Conservation (phyloP, 53 echinoderm and acorn worm genomes). For the Crossaster papposus region DNA sequence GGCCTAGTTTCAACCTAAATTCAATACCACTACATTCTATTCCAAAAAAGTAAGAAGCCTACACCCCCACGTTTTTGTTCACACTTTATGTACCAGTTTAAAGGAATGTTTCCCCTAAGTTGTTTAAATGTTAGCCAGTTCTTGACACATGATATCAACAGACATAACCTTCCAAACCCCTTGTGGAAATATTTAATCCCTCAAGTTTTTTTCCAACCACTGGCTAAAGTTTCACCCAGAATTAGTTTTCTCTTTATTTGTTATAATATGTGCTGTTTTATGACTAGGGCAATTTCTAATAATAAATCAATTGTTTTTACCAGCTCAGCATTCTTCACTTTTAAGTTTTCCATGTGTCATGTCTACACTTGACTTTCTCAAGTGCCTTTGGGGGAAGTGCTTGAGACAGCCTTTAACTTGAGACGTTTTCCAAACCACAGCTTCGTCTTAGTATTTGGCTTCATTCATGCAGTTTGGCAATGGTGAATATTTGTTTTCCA, state of each 20-base stretch:
- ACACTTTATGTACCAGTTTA: background rate
- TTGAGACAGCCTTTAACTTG: slow-evolving; percentile 6
- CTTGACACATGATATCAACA: slow-evolving; percentile 18
- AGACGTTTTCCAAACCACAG: too few relatives aligned
- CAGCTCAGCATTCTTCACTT: background rate
- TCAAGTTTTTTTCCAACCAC: background rate
- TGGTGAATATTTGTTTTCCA: too few relatives aligned
- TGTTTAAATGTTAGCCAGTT: slow-evolving; percentile 24
- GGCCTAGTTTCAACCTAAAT: too few relatives aligned
- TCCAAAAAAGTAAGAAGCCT: too few relatives aligned
- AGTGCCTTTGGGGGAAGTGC: slow-evolving; percentile 17
- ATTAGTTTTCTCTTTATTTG: background rate
- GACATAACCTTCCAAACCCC: background rate
- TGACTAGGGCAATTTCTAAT: slow-evolving; percentile 9
- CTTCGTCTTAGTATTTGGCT: too few relatives aligned
- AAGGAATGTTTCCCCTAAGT: slow-evolving; percentile 22
- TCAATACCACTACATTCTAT: too few relatives aligned
- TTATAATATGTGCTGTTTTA: background rate
- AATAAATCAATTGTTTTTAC: slow-evolving; percentile 43
- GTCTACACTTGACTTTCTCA: slow-evolving; percentile 43
- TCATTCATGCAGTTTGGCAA: too few relatives aligned
- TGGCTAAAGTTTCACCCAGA: background rate
- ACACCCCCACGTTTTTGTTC: background rate
- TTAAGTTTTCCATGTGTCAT: slow-evolving; percentile 35
- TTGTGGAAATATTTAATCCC: slow-evolving; percentile 6